Conservation (phyloP, 2,888 invertebrate species). For the Eristalis tenax region DNA sequence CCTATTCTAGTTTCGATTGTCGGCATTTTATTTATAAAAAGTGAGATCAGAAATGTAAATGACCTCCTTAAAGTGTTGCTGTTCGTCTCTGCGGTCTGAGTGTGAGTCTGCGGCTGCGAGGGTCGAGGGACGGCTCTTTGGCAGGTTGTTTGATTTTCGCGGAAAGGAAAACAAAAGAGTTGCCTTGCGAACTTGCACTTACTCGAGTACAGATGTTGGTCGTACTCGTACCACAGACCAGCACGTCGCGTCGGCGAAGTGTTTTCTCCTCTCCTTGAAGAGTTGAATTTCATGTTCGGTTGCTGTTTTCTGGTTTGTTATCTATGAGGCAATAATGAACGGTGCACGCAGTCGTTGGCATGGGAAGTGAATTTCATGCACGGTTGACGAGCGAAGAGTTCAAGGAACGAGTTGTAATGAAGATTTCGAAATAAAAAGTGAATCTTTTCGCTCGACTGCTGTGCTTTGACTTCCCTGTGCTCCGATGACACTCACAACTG, state of each 20-base stretch:
- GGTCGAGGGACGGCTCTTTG: neutral
- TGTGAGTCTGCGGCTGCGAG: neutral
- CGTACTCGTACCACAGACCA: no score
- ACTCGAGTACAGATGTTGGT: no score
- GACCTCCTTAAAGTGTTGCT: constrained; percentile 4
- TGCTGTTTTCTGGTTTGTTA: neutral
- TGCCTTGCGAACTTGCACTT: constrained; percentile 25
- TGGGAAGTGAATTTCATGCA: neutral
- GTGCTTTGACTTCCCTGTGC: neutral
- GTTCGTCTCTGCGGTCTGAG: neutral
- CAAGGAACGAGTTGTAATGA: neutral
- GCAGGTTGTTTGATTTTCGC: neutral
- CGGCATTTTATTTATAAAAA: constrained; percentile 16
- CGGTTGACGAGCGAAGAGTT: neutral
- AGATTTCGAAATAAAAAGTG: neutral
- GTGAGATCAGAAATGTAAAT: constrained; percentile 23
- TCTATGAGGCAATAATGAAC: neutral
- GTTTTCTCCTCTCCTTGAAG: neutral
- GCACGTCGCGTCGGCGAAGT: neutral
- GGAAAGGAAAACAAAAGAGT: constrained; percentile 40
- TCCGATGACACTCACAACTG: neutral
- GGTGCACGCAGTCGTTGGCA: neutral
- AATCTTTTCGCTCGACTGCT: neutral
- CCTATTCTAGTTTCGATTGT: constrained; percentile 37
- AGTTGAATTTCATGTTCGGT: neutral